Percentiles rank a stretch among this genome's conserved stretches.
Conservation (phyloP, 1,140 invertebrate species). For the Choristoneura fumiferana region DNA sequence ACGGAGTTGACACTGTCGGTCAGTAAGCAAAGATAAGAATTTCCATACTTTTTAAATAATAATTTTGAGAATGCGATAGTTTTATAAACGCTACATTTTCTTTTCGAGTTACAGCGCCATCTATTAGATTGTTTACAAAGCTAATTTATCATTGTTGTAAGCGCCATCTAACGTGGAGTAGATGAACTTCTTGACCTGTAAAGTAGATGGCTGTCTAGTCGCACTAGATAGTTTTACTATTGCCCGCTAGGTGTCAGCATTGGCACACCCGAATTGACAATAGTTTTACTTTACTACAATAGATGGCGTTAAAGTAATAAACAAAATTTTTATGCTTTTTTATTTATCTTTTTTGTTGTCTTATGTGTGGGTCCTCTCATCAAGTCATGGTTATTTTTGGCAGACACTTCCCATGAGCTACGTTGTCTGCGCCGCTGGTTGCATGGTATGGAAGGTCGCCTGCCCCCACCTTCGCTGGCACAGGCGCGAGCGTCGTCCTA, state of each 20-base stretch:
- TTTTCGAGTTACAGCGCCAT: not conserved
- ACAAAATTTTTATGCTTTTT: no score
- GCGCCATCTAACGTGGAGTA: not conserved
- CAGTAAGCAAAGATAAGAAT: conserved; percentile 27
- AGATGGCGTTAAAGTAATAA: conserved; percentile 14
- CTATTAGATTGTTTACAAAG: not conserved
- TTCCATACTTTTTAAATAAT: no score
- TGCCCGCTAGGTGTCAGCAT: not conserved
- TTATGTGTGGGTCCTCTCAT: no score
- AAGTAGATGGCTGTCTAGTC: not conserved
- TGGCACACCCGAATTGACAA: not conserved
- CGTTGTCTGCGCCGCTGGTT: conserved; percentile 85
- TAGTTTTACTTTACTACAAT: not conserved
- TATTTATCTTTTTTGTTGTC: no score
- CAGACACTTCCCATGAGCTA: conserved; percentile 86
- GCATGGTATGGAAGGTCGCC: conserved; percentile 82
- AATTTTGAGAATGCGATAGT: no score
- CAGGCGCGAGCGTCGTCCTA: conserved; percentile 79
- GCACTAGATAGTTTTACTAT: not conserved
- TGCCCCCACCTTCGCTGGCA: conserved; percentile 82
- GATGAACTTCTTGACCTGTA: not conserved
- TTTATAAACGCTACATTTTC: no score
- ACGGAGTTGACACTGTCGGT: conserved; percentile 63
- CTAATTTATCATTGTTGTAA: not conserved
- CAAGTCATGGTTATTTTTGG: conserved; percentile 32